Evolutionary conservation across 2,113 vertebrate genomes (phyloP), one percentile per base, ranked within the genome.

Genomic region (Pontoporia blainvillei): DNA sequence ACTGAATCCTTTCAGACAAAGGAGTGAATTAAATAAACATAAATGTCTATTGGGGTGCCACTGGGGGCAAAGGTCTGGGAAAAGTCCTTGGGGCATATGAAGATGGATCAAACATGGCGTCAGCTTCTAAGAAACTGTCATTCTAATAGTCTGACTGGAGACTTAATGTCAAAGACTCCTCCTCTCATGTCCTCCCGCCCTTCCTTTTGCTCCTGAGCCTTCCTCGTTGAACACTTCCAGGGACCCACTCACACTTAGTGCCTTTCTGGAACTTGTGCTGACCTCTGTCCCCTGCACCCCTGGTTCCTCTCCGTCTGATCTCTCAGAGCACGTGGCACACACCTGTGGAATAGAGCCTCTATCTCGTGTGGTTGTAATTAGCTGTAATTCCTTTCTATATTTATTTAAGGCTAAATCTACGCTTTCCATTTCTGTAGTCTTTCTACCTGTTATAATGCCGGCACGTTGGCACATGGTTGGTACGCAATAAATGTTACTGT

Each of bases 321-420:
- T 49, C 21, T 34, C 57, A 31, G 75, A 69, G n/a, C 25, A 17
- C 5, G 61, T 31, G 11, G 9, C 41, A 44, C 7, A 14, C 1
- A 34, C 14, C 23, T 57, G 69, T 31, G 46, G 10, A 3, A 59
- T 0, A 20, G 18, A 85, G n/a, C 49, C 39, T 61, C 31, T 1
- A 1, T 5, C 9, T 85, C 34, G 2, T 0, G 29, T 21, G 6
- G 1, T 8, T 39, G 1, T n/a, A 15, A 52, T 2, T 9, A 34
- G 59, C 3, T n/a, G 12, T 4, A 7, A 7, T 17, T n/a, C 27
- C 34, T 39, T 52, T 8, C 39, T 44, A 31, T 6, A 3, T 20
- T 34, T 18, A 15, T 2, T 59, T 44, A 66, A 71, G 18, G n/a
- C 23, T n/a, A 54, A 61, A 41, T 41, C 21, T 18, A 11, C 11